Conservation (phyloP, 2,888 invertebrate genomes). For the Cyaniris semiargus region DNA sequence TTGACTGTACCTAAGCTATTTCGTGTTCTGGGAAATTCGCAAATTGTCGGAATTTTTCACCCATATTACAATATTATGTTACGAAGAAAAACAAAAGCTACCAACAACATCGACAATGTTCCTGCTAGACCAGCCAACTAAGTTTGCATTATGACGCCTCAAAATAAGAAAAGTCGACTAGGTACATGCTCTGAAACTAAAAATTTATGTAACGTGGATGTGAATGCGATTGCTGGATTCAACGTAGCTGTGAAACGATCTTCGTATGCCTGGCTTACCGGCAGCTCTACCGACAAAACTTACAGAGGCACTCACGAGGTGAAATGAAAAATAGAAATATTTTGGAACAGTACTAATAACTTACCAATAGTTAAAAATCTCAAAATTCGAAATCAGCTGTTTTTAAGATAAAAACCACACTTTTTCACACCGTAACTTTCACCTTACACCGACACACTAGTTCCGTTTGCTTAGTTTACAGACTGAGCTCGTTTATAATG, state of each 20-base stretch:
- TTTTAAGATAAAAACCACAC: slow-evolving; percentile 45
- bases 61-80: too few species aligned
- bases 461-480: slow-evolving; percentile 43
- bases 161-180: neutral
- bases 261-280: neutral
- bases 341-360: neutral
- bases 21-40: too few species aligned
- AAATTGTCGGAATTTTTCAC: too few species aligned
- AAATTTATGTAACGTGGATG: neutral
- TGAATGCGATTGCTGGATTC: too few species aligned
- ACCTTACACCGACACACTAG: slow-evolving; percentile 53
- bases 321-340: neutral
- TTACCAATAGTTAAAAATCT: slow-evolving; percentile 18
- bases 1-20: too few species aligned
- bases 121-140: neutral
- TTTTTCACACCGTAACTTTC: slow-evolving; percentile 59
- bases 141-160: neutral
- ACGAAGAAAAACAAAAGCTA: too few species aligned
- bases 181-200: neutral
- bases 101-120: neutral
- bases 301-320: neutral
- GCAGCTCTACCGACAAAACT: neutral
- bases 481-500: slow-evolving; percentile 17
- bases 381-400: slow-evolving; percentile 27
- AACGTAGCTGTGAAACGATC: too few species aligned